phyloP scores from a whole-genome alignment of 2,888 invertebrate genomes.

The Thereva nobilitata region DNA sequence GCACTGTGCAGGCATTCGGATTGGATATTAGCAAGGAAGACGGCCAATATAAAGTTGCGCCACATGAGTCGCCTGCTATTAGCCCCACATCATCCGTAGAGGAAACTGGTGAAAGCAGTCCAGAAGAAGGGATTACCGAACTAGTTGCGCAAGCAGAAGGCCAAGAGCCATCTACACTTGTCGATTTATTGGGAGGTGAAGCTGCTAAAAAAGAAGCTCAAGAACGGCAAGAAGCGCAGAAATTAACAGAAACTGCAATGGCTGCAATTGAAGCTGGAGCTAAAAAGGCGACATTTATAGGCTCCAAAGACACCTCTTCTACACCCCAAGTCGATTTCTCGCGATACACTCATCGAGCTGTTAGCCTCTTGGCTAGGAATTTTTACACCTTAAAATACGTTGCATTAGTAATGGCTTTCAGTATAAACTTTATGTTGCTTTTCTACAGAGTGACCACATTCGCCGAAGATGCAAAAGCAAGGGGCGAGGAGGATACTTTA shows the following conservation, averaged over 20 bases:
- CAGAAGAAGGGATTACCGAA: constrained; percentile 46
- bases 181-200: constrained; percentile 83
- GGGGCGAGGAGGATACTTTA: constrained; percentile 64
- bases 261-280: constrained; percentile 84
- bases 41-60: constrained; percentile 61
- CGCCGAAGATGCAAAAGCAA: constrained; percentile 65
- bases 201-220: constrained; percentile 80
- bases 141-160: constrained; percentile 55
- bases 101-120: constrained; percentile 54
- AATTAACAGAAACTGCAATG: constrained; percentile 88
- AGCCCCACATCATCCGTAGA: constrained; percentile 73
- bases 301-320: constrained; percentile 70
- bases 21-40: constrained; percentile 78
- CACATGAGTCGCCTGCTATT: constrained; percentile 70
- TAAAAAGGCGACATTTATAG: constrained; percentile 67
- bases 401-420: constrained; percentile 95
- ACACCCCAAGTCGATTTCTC: constrained; percentile 82
- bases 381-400: constrained; percentile 98
- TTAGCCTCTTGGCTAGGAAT: constrained; percentile 95
- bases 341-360: constrained; percentile 78
- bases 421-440: constrained; percentile 96
- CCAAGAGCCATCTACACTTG: constrained; percentile 59
- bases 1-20: constrained; percentile 66
- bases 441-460: constrained; percentile 92
- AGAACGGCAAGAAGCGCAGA: constrained; percentile 81